Evolutionary conservation across 2,797 vertebrate species (phyloP).

Genomic region (Oryzias sinensis): DNA sequence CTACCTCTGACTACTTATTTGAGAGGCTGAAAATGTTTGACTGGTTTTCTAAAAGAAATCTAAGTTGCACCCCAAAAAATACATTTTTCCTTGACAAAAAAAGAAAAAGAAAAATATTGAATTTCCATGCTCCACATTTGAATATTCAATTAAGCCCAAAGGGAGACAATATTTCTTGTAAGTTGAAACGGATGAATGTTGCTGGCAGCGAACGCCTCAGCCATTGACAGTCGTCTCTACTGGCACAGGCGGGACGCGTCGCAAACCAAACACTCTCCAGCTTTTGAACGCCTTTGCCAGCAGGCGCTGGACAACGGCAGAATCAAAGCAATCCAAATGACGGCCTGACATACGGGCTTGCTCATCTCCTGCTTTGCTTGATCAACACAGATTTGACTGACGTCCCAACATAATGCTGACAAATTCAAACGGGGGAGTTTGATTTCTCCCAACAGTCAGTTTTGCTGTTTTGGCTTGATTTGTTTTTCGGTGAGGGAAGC

Average conservation of each 20-base stretch:
- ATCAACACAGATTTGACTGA: slow-evolving; percentile 70
- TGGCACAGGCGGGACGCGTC: slow-evolving; percentile 23
- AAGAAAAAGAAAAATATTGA: too few species aligned
- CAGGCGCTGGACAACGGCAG: slow-evolving; percentile 47
- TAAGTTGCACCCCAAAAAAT: too few species aligned
- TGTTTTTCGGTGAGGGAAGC: slow-evolving; percentile 23
- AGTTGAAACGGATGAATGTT: slow-evolving; percentile 19
- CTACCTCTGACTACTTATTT: too few species aligned
- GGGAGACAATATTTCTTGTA: slow-evolving; percentile 1
- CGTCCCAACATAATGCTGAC: slow-evolving; percentile 58
- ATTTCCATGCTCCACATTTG: slow-evolving; percentile 5
- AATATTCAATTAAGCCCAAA: slow-evolving; percentile 26
- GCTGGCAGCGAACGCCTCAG: slow-evolving; percentile 23
- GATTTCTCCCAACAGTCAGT: slow-evolving; percentile 42
- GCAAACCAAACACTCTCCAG: slow-evolving; percentile 44
- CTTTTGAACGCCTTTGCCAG: slow-evolving; percentile 53
- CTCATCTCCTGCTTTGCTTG: slow-evolving; percentile 60
- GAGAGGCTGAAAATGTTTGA: neutral
- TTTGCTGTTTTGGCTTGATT: slow-evolving; percentile 52
- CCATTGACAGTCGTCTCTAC: slow-evolving; percentile 34
- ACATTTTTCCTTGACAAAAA: too few species aligned
- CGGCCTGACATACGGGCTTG: slow-evolving; percentile 59
- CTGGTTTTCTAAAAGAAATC: neutral
- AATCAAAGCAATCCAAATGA: slow-evolving; percentile 50
- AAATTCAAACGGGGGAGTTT: slow-evolving; percentile 36